Percentiles rank a stretch among this genome's conserved stretches.
phyloP scores from a whole-genome alignment of 2,888 invertebrate genomes.

The Patella pellucida region DNA sequence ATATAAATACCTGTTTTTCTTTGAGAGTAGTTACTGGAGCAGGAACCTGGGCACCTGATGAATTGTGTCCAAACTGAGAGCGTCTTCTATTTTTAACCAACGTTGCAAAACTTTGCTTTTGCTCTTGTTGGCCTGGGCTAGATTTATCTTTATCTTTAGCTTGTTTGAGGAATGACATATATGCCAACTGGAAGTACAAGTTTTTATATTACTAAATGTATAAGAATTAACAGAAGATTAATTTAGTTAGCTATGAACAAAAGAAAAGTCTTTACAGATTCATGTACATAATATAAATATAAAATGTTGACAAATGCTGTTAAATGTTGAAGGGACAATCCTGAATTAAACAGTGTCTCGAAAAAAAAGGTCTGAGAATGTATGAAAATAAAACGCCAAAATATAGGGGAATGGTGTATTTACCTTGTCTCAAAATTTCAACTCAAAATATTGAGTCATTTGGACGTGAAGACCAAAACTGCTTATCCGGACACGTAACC shows the following conservation, averaged over 20 bases:
- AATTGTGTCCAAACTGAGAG: conserved; percentile 43
- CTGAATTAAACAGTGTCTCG: too few relatives aligned
- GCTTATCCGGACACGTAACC: too few relatives aligned
- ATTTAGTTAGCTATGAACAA: neutral
- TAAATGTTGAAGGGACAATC: too few relatives aligned
- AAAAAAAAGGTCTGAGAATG: too few relatives aligned
- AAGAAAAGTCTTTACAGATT: neutral
- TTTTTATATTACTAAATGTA: neutral
- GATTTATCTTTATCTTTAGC: neutral
- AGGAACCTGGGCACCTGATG: conserved; percentile 19
- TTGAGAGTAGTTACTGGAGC: conserved; percentile 50
- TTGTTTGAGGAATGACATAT: conserved; percentile 19
- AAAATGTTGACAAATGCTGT: too few relatives aligned
- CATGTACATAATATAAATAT: too few relatives aligned
- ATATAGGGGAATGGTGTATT: too few relatives aligned
- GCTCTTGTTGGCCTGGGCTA: conserved; percentile 5
- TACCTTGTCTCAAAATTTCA: too few relatives aligned
- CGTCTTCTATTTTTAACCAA: conserved; percentile 29
- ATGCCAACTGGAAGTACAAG: neutral
- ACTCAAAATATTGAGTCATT: too few relatives aligned
- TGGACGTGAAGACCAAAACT: too few relatives aligned
- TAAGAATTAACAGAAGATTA: neutral
- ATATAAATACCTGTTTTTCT: conserved; percentile 54
- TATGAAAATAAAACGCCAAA: too few relatives aligned
- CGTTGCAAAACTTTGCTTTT: conserved; percentile 13